Base-by-base conservation (phyloP, 1,140 invertebrate genomes). In the Eumeta japonica region DNA sequence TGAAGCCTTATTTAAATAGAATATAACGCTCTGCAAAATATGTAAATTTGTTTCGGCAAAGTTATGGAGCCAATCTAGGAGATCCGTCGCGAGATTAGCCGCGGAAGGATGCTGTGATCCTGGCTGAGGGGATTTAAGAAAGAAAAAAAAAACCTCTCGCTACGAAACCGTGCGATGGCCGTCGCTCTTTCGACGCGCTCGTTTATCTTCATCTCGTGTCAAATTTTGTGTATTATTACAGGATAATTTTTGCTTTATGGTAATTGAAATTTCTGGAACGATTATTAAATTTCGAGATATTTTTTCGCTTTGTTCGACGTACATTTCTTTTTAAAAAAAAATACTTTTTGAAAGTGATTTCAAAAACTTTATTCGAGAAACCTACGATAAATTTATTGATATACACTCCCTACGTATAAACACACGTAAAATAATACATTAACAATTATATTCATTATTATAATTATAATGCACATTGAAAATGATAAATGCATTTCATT, bases 11-110 rank as follows among this genome's bases (percentile, higher is more conserved):
- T n/a, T n/a, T 37, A 39, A 24, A 29, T 36, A 46, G 38, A 35
- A 49, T 49, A 48, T 45, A 53, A 46, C 44, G 43, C 28, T 33
- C 38, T 35, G 37, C 44, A 38, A 49, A 55, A 55, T 52, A 55
- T 55, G 52, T 49, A 55, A 55, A 55, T 55, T 55, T 55, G 52
- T 52, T 55, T 45, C 45, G 42, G 46, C 47, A 45, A 55, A 52
- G 46, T 49, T 52, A 43, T 39, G 41, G 40, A 45, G 31, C 42
- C 52, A 49, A 55, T 50, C 46, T 49, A 45, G 16, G 16, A 31
- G 32, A 47, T 44, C 46, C 45, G 37, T 40, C 15, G 13, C 14
- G 29, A 37, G 48, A 54, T 54, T 48, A 46, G 35, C 15, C 31
- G 27, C n/a, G 27, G 34, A n/a, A 18, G 24, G n/a, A n/a, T n/a